Base-by-base conservation (phyloP, 2,797 vertebrate species). In the Xiphophorus birchmanni region DNA sequence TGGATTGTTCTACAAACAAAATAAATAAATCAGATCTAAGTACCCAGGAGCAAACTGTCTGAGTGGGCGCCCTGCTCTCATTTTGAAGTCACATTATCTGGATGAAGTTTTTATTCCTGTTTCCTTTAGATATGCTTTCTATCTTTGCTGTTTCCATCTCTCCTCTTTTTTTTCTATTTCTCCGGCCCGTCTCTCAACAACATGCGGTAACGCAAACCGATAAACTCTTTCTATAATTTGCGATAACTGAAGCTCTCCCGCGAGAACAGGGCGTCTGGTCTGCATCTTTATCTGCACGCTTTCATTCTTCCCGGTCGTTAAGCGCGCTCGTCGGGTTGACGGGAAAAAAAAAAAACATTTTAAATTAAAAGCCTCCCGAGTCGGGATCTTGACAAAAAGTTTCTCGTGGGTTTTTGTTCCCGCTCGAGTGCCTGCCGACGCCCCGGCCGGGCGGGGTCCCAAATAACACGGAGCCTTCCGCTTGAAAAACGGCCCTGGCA, bases 11-110 rank as follows among this genome's bases (percentile, higher is more conserved):
- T 81, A 83, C 82, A 91, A 93, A 92, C 85, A 82, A 92, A 92
- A 91, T 93, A 92, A 90, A 95, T 93, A 93, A 93, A 91, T 92
- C 90, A 90, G 79, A 91, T 85, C 78, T 75, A 85, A 89, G 79
- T 88, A 88, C 83, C 86, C 84, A 78, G 75, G 74, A 91, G 87
- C 84, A 79, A 48, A 84, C 77, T 81, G 84, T 88, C 82, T 87
- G 87, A 77, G 84, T 91, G 89, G 89, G 90, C 77, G 77, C 82
- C 84, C 80, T 72, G 35, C 77, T 80, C 82, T 91, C 52, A 26
- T 89, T 92, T 93, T 92, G 86, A 89, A 87, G 88, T 81, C 69
- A 80, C 78, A 85, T 90, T 82, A 87, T 84, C 69, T 72, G 87
- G 75, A 79, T 80, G 75, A 65, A 13, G 26, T 83, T 72, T 88